phyloP scores from a whole-genome alignment of 2,797 vertebrate genomes.

The Hydrophis major region DNA sequence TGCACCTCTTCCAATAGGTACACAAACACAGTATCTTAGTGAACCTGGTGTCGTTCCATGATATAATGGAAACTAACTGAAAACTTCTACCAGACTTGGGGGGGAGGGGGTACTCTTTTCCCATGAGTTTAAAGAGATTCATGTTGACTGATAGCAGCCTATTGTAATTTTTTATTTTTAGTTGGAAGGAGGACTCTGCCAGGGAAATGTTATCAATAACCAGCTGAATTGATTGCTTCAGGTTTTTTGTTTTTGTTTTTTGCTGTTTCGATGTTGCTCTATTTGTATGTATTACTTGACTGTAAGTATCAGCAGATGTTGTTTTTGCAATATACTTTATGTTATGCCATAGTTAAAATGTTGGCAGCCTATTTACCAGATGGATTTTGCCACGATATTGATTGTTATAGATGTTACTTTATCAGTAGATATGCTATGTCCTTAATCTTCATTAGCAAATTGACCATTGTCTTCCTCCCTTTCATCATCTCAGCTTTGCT shows the following conservation, averaged over 20 bases:
- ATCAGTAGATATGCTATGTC: slow-evolving; percentile 53
- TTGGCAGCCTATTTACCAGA: slow-evolving; percentile 32
- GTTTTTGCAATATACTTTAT: not conserved
- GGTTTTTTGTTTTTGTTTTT: not conserved
- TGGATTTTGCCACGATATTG: slow-evolving; percentile 45
- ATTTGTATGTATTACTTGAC: not conserved
- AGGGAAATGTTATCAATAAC: not conserved
- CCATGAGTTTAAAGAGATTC: not conserved
- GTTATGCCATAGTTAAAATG: not conserved
- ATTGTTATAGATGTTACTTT: slow-evolving; percentile 61
- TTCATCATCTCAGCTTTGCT: slow-evolving; percentile 45
- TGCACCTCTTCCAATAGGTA: not conserved
- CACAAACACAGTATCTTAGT: not conserved
- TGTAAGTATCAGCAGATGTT: not conserved
- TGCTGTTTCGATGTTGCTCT: not conserved
- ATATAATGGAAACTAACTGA: not conserved
- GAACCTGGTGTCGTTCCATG: not conserved
- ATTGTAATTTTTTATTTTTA: not conserved
- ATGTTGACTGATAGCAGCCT: not conserved
- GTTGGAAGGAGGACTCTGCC: not conserved
- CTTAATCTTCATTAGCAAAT: slow-evolving; percentile 70
- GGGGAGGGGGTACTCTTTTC: not conserved
- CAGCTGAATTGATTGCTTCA: not conserved
- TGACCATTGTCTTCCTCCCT: slow-evolving; percentile 60
- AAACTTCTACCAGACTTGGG: not conserved